Evolutionary conservation across 2,113 vertebrate genomes (phyloP).

Genomic region (Istiophorus platypterus): DNA sequence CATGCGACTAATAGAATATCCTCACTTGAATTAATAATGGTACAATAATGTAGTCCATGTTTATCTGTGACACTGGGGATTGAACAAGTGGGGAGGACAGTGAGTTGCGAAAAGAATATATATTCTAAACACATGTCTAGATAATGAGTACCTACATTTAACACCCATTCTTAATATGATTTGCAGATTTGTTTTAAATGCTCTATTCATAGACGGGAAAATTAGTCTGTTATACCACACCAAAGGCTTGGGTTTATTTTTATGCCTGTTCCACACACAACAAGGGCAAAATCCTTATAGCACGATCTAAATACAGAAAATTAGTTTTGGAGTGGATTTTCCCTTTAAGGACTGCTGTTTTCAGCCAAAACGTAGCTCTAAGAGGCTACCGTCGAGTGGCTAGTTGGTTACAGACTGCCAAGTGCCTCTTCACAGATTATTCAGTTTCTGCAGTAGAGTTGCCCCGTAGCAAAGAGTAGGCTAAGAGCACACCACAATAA

Average conservation of each 20-base stretch:
- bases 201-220: not conserved
- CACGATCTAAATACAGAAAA: not conserved
- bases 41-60: conserved; percentile 50
- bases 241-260: too few relatives aligned
- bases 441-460: conserved; percentile 52
- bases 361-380: conserved; percentile 40
- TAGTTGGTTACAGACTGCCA: conserved; percentile 61
- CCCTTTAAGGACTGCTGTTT: conserved; percentile 47
- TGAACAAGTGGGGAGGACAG: conserved; percentile 21
- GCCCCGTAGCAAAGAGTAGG: conserved; percentile 62
- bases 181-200: not conserved
- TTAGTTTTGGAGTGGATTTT: conserved; percentile 8
- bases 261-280: too few relatives aligned
- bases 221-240: too few relatives aligned
- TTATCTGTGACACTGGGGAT: conserved; percentile 51
- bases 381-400: conserved; percentile 61
- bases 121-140: not conserved
- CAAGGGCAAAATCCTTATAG: not conserved
- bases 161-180: not conserved
- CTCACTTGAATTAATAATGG: conserved; percentile 56
- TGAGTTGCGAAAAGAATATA: not conserved
- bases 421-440: conserved; percentile 76
- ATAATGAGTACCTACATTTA: not conserved
- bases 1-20: conserved; percentile 69
- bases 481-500: conserved; percentile 54